These are phyloP conservation scores for Drosophila littoralis DNA, from an alignment of 1,140 invertebrate species.

Conservation along the genomic window DNA sequence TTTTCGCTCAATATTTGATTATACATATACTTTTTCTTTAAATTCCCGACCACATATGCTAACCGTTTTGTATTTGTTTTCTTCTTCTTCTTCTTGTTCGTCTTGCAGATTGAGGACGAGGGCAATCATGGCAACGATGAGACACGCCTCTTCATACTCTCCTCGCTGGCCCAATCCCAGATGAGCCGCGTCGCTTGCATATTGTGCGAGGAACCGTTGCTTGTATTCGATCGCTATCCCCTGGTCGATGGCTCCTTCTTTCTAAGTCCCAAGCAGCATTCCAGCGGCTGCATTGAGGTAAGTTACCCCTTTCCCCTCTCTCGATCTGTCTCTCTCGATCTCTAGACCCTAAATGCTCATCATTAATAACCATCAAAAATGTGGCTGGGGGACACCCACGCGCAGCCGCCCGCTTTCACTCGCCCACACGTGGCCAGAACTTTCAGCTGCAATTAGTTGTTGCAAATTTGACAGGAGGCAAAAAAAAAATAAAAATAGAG, in stretches of 20 bases:
- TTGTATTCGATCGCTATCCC: slow-evolving; percentile 98
- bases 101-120: slow-evolving; percentile 96
- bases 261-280: slow-evolving; percentile 95
- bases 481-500: not conserved
- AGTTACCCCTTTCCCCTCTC: slow-evolving; percentile 52
- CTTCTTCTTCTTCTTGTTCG: slow-evolving; percentile 15
- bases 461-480: slow-evolving; percentile 36
- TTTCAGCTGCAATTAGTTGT: slow-evolving; percentile 47
- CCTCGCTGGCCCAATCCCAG: slow-evolving; percentile 93
- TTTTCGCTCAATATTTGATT: slow-evolving; percentile 33
- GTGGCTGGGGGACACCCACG: slow-evolving; percentile 35
- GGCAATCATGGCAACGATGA: slow-evolving; percentile 98
- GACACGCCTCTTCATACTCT: slow-evolving; percentile 96
- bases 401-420: slow-evolving; percentile 25
- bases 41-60: slow-evolving; percentile 29
- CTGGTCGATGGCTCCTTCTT: slow-evolving; percentile 99
- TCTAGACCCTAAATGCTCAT: slow-evolving; percentile 31
- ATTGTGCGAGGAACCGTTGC: slow-evolving; percentile 93
- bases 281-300: slow-evolving; percentile 93
- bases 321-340: not conserved
- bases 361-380: slow-evolving; percentile 73
- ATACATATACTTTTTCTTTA: slow-evolving; percentile 23
- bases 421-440: slow-evolving; percentile 48
- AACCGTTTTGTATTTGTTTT: slow-evolving; percentile 10
- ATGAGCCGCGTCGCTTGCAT: slow-evolving; percentile 94